These are phyloP conservation scores for Philaenus spumarius DNA, from an alignment of 1,140 invertebrate genomes.

Conservation along the genomic window DNA sequence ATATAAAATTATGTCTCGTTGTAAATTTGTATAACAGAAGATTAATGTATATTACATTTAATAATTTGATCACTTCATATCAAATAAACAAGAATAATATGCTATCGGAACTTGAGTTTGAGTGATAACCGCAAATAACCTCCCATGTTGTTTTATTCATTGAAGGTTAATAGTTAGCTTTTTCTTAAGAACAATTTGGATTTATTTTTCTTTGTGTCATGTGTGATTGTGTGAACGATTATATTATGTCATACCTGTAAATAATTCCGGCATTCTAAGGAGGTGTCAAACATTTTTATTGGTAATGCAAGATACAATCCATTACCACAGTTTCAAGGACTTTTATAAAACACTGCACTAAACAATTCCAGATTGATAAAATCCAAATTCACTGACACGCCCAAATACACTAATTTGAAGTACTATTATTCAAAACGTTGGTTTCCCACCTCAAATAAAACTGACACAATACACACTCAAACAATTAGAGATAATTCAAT, in stretches of 20 bases:
- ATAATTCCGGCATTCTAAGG: constrained; percentile 5
- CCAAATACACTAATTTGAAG: neutral
- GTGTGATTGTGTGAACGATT: too few species aligned
- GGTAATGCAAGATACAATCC: constrained; percentile 8
- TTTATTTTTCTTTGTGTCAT: too few species aligned
- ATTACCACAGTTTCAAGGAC: constrained; percentile 15
- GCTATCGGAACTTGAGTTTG: neutral
- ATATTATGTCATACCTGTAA: neutral
- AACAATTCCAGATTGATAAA: neutral
- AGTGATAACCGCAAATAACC: constrained; percentile 9
- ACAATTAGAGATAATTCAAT: neutral
- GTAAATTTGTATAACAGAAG: too few species aligned
- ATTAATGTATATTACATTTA: too few species aligned
- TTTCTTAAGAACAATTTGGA: neutral
- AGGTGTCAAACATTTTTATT: constrained; percentile 5
- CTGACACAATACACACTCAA: neutral
- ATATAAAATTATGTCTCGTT: too few species aligned
- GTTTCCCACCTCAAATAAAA: neutral
- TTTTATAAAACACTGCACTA: constrained; percentile 5
- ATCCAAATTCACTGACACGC: neutral
- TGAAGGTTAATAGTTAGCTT: neutral
- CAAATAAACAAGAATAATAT: neutral
- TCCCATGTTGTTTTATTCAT: neutral
- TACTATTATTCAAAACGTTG: neutral
- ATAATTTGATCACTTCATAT: too few species aligned